Base-by-base conservation (phyloP, 2,888 invertebrate species). In the Lasiommata megera region DNA sequence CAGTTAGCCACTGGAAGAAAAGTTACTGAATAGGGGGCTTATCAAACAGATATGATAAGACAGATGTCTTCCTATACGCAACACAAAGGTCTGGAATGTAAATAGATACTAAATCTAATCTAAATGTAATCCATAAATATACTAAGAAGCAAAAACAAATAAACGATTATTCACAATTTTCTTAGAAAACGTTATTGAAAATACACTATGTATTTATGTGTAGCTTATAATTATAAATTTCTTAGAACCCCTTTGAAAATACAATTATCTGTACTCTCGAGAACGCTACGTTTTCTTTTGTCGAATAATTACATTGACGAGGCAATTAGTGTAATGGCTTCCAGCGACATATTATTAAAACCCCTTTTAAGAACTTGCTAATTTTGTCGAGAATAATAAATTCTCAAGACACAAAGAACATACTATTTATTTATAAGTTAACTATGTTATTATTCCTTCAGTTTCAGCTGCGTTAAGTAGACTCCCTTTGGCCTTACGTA, bases 291-390 rank as follows among this genome's bases (percentile, higher is more conserved):
- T 80, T 81, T 80, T 83, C 79, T 82, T 82, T 76, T 77, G 73
- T 72, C 65, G 66, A 67, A 76, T 88, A 87, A 88, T 88, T 84
- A 89, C 70, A 74, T 78, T 70, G 80, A 75, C 76, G 71, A 69
- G 72, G 80, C 88, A 85, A 89, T 89, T 89, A 88, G 84, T 70
- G 79, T 88, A 89, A 89, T 89, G 82, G 87, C 80, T 76, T 81
- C 81, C 70, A 76, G 73, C 73, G 80, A 84, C 82, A 84, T 85
- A 82, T 80, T 85, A 82, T 80, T 80, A 78, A 82, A 79, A 75
- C 77, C 73, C 69, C 69, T 64, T 78, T 80, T 61, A 65, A 62
- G 62, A 52, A 41, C 12, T 52, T 52, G 31, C 17, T 52, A 41
- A 41, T 41, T 16, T 31, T 34, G n/a, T 8, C 31, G n/a, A 43